Evolutionary conservation across 2,888 invertebrate species (phyloP).

Genomic region (Oscheius myriophilus): DNA sequence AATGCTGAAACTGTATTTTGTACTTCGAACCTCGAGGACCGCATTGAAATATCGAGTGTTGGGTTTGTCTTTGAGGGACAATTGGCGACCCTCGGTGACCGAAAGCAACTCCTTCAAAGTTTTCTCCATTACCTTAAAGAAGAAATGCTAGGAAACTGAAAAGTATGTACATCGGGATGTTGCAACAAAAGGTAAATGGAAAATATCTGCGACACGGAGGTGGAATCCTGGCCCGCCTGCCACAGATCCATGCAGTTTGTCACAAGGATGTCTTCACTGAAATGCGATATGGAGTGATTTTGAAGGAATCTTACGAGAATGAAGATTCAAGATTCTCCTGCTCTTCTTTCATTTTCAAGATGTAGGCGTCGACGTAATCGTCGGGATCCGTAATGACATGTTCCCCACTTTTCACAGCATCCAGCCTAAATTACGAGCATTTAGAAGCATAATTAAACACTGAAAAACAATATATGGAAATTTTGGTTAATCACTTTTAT

Average conservation of each 20-base stretch:
- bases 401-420: no score
- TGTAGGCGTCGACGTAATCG: constrained; percentile 17
- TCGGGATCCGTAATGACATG: background rate
- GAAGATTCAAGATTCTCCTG: background rate
- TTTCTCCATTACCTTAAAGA: background rate
- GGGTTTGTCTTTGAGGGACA: constrained; percentile 2
- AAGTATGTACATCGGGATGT: background rate
- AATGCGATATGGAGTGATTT: no score
- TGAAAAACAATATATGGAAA: no score
- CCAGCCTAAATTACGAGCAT: no score
- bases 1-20: background rate
- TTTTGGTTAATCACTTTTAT: no score
- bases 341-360: constrained; percentile 7
- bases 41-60: constrained; percentile 19
- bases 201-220: background rate
- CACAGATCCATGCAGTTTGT: constrained; percentile 11
- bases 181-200: background rate
- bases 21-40: constrained; percentile 6
- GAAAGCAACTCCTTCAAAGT: constrained; percentile 2
- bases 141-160: background rate
- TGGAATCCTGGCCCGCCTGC: constrained; percentile 13
- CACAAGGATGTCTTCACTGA: constrained; percentile 10
- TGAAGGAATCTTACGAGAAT: background rate
- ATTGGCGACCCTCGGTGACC: constrained; percentile 8
- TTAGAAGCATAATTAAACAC: no score